Evolutionary conservation across 2,797 vertebrate species (phyloP).

Genomic region (Aotus griseimembra): DNA sequence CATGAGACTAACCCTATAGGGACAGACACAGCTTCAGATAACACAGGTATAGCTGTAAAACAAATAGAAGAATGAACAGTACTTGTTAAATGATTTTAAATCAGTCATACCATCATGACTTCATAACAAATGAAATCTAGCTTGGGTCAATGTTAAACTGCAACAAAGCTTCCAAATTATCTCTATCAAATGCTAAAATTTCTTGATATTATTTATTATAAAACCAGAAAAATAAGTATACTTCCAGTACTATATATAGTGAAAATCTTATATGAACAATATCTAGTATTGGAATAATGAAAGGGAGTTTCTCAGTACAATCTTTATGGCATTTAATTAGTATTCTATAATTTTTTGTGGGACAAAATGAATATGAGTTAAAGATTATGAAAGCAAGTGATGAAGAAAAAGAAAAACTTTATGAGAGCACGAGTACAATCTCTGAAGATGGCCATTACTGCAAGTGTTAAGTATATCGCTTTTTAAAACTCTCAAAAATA

Average conservation of each 20-base stretch:
- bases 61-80: background rate
- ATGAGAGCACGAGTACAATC: background rate
- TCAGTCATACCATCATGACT: background rate
- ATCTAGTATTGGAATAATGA: background rate
- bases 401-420: background rate
- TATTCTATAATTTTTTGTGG: background rate
- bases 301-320: background rate
- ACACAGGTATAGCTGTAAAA: background rate
- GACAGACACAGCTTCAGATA: background rate
- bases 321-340: background rate
- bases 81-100: background rate
- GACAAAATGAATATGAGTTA: background rate
- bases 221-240: background rate
- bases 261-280: background rate
- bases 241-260: background rate
- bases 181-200: background rate
- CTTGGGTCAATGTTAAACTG: background rate
- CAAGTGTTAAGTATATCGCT: background rate
- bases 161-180: background rate
- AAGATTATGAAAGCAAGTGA: background rate
- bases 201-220: background rate
- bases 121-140: background rate
- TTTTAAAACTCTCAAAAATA: background rate
- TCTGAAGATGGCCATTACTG: background rate
- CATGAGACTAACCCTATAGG: background rate